phyloP scores from a whole-genome alignment of 2,888 invertebrate species.

The Noctuana brunneofusca region DNA sequence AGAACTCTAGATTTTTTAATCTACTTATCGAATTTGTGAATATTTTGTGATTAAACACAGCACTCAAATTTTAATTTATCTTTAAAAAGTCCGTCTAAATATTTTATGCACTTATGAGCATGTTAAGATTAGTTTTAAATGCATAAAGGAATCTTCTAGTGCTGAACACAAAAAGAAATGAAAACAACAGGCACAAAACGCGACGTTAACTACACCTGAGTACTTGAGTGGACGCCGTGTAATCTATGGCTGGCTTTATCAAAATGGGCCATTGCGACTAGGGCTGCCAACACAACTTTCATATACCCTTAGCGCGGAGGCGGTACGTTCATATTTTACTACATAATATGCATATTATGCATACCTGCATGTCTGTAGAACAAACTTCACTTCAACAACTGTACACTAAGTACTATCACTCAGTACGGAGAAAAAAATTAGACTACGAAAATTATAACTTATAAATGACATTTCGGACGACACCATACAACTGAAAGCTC shows the following conservation, averaged over 20 bases:
- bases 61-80: background rate
- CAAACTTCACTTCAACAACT: no score
- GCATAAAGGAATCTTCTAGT: background rate
- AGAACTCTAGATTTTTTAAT: constrained; percentile 4
- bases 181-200: constrained; percentile 31
- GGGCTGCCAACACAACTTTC: constrained; percentile 21
- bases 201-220: constrained; percentile 49
- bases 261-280: constrained; percentile 78
- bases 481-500: no score
- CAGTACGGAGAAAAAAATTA: no score
- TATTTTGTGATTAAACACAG: background rate
- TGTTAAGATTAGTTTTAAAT: background rate
- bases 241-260: constrained; percentile 77
- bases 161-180: constrained; percentile 26
- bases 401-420: no score
- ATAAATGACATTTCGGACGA: no score
- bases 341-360: no score
- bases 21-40: background rate
- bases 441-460: no score
- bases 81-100: background rate
- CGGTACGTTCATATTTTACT: background rate
- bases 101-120: background rate
- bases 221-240: constrained; percentile 57
- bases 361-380: no score
- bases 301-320: background rate